Conservation (phyloP, 37 sponge, comb jelly and placozoan species). For the Oscarella lobularis region DNA sequence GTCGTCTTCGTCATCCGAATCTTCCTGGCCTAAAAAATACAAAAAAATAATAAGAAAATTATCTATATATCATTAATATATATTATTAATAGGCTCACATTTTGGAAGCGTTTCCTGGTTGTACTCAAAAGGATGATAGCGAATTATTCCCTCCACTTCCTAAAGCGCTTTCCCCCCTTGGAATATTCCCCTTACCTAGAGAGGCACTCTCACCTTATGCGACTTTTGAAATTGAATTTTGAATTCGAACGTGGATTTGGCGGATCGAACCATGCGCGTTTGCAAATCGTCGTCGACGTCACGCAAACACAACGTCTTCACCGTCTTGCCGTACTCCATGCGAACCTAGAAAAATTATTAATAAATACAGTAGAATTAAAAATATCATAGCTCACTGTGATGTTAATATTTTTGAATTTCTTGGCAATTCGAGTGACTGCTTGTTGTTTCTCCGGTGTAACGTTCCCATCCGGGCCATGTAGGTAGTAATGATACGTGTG, state of each 20-base stretch:
- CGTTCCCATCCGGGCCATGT: slow-evolving; percentile 3
- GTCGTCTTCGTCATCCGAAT: background rate
- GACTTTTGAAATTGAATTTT: background rate
- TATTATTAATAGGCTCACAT: background rate
- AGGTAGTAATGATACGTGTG: slow-evolving; percentile 9
- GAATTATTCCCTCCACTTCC: slow-evolving; percentile 1
- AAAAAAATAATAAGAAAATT: background rate
- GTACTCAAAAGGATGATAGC: slow-evolving; percentile 9
- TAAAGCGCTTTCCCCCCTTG: background rate
- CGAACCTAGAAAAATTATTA: background rate
- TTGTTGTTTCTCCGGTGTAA: background rate
- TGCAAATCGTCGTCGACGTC: slow-evolving; percentile 2
- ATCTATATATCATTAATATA: background rate
- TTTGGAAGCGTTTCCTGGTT: background rate
- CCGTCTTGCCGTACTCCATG: background rate
- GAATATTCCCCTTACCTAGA: too few species aligned
- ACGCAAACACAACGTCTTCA: background rate
- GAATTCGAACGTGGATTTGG: slow-evolving; percentile 6
- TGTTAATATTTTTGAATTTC: background rate
- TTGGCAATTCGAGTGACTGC: background rate
- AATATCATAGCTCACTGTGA: background rate
- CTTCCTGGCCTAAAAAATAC: background rate
- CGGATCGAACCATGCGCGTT: slow-evolving; percentile 2
- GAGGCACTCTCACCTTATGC: too few species aligned
- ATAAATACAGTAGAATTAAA: background rate